Evolutionary conservation across 2,113 vertebrate genomes (phyloP), one percentile per base, ranked within the genome.

Genomic region (Poeciliopsis occidentalis): DNA sequence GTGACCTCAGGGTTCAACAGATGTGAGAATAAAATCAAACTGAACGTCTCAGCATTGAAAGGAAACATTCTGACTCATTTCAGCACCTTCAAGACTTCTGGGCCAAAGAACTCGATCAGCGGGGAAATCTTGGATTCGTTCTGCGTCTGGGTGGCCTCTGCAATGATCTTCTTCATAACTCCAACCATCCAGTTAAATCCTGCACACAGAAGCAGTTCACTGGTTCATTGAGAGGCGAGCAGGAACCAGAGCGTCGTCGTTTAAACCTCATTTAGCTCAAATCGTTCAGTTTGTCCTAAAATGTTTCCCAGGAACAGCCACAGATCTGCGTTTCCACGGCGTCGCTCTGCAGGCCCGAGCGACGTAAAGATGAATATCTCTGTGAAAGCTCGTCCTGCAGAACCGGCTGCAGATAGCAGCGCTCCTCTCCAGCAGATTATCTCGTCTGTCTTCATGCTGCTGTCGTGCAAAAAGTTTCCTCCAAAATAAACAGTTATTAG

Each of bases 171-270:
- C 78, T 7, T 86, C 71, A 93, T 0, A n/a, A 93, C 85, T 0
- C 85, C 93, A 2, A 90, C 75, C 88, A 92, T 92, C 93, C 93
- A 94, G 85, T 93, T 93, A 65, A 92, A 94, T 30, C 92, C 92
- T 93, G 64, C 37, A 51, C 30, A 44, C 32, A 77, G 27, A 63
- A 57, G 7, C 22, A 8, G 22, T 8, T 0, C 10, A 2, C 8
- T 5, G 22, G 10, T 57, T 6, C 24, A 57, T 6, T 5, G 17
- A 19, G 2, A 15, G 15, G 15, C 8, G 4, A 19, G 15, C 44
- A 47, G 17, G 15, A 19, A 47, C 44, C 44, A 47, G 44, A 47
- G 5, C 44, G 5, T 47, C 13, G 0, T 44, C 13, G 4, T 47
- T 47, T 47, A 19, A 17, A 17, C 44, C 19, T 47, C 0, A 47